Base-by-base conservation (phyloP, 1,140 invertebrate genomes). In the Drosophila ananassae region DNA sequence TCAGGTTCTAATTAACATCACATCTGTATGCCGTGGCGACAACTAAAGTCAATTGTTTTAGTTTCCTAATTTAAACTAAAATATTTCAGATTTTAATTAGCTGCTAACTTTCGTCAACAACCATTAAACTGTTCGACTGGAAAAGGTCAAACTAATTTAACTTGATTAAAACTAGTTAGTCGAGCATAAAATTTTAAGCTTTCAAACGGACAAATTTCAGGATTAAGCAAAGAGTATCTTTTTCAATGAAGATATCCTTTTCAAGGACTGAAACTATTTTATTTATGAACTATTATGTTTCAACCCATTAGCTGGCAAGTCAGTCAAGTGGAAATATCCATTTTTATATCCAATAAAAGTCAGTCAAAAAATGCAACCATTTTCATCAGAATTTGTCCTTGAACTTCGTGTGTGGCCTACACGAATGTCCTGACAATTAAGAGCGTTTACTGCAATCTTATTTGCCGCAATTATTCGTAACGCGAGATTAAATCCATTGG, bases 401-500 rank as follows among this genome's bases (percentile, higher is more conserved):
- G n/a, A 41, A 41, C 39, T 13, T n/a, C 39, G 39, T n/a, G 39
- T n/a, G 7, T 39, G 32, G 41, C 62, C 44, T 17, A 69, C 47
- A 52, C 62, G 63, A 69, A 48, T 25, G 52, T 44, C 17, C n/a
- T 9, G 51, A 41, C 67, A 69, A 69, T 69, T 69, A 69, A 57
- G 25, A n/a, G 25, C 39, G 57, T 69, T 69, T 69, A 50, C 51
- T 22, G 64, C 28, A 59, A 59, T 37, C 37, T 48, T 25, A 66
- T 71, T 67, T 69, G 63, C 37, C 60, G 81, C 69, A 81, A 77
- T 84, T 87, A 77, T 74, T 78, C 63, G 61, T 71, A 84, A 71
- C 50, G 64, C 30, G 17, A 30, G 25, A 28, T 24, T 51, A 52
- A 59, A 66, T 28, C 55, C 44, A 10, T 39, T 51, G 56, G 25